Conservation (phyloP, 2,797 vertebrate species). For the Bryconaethiops microstoma region DNA sequence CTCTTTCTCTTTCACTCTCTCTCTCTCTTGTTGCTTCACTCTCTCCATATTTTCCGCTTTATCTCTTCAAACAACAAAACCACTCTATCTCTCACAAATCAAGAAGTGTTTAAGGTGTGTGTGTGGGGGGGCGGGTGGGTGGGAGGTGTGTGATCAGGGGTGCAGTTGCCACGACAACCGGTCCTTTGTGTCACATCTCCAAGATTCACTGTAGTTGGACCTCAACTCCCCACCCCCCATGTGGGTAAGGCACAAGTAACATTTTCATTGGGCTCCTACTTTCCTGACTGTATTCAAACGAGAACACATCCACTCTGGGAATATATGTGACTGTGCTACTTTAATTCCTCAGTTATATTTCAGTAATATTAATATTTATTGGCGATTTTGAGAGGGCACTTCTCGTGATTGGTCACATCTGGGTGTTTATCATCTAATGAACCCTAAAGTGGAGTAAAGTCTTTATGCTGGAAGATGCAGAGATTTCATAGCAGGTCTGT, state of each 20-base stretch:
- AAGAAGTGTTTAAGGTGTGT: background rate
- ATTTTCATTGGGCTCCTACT: background rate
- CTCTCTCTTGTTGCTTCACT: background rate
- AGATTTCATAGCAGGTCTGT: no score
- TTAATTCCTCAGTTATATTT: no score
- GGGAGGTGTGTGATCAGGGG: background rate
- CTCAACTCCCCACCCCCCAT: background rate
- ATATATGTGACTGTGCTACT: no score
- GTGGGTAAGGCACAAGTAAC: background rate
- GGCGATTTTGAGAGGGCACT: no score
- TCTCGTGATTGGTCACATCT: background rate
- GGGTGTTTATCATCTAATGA: background rate
- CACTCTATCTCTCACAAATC: conserved; percentile 23
- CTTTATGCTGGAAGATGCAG: no score
- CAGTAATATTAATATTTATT: no score
- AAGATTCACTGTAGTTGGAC: background rate
- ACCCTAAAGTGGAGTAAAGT: background rate
- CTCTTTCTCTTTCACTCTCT: background rate
- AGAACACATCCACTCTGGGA: no score
- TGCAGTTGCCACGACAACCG: conserved; percentile 50
- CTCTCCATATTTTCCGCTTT: background rate
- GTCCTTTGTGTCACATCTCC: background rate
- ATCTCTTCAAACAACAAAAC: conserved; percentile 1
- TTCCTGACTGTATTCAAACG: background rate
- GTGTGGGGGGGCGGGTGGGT: background rate